Base-by-base conservation (phyloP, 2,113 vertebrate genomes). In the Xiphorhynchus elegans region DNA sequence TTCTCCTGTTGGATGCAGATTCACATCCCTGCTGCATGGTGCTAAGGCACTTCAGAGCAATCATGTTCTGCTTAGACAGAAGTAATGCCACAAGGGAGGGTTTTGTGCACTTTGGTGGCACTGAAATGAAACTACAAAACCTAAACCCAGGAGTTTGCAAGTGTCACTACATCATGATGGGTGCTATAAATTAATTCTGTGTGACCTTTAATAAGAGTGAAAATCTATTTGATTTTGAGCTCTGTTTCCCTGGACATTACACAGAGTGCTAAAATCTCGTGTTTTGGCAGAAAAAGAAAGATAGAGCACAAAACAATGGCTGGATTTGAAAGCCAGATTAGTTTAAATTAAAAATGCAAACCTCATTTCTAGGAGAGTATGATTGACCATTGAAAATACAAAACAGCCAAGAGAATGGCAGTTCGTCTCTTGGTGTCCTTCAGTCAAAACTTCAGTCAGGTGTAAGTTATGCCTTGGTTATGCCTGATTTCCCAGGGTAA, bases 141-240 rank as follows among this genome's bases (percentile, higher is more conserved):
- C 24, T 50, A 33, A 70, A 91, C 10, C 31, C 29, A 17, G 11
- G 58, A 66, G 56, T 20, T 39, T 72, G 26, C 8, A 19, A 87
- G 56, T 59, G 69, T 79, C 26, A 5, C 31, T 55, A 42, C 31
- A 42, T 3, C 4, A 5, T 47, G 18, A 37, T 89, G 58, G 35
- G 44, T 89, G 62, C 60, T 3, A 0, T 60, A 79, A 56, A 89
- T 85, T 26, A 62, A n/a, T 89, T 76, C 37, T 68, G 15, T 52
- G 5, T 91, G 86, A 93, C 90, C 69, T 94, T 96, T 92, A 93
- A n/a, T 1, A 1, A 62, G 53, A 92, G 11, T 56, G 58, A 93
- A 92, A 89, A 89, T 8, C 1, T 72, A 55, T 68, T 93, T 87
- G 78, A 87, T 95, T 94, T 90, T 79, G 66, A 91, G 60, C 66